Percentiles rank a stretch among this genome's conserved stretches.
These are phyloP conservation scores for Clitarchus hookeri DNA, from an alignment of 2,888 invertebrate species.

Conservation along the genomic window DNA sequence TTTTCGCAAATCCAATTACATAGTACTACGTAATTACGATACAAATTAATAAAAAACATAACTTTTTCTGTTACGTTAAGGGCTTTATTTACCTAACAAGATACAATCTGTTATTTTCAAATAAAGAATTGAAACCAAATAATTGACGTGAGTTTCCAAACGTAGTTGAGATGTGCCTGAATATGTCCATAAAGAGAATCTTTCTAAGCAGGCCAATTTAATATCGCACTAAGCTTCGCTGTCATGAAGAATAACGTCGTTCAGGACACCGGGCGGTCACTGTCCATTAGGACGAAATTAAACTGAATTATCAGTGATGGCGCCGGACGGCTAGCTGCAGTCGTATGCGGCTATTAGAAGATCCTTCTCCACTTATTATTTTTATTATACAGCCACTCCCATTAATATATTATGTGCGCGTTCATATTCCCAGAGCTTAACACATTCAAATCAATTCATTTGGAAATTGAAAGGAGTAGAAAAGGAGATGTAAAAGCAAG, in stretches of 20 bases:
- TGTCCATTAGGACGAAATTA: conserved; percentile 3
- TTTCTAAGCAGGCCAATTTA: not conserved
- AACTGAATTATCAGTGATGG: not conserved
- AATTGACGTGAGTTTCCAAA: not conserved
- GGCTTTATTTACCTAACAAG: too few species aligned
- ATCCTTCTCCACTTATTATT: not conserved
- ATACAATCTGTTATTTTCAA: too few species aligned
- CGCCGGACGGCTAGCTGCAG: not conserved
- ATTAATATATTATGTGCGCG: not conserved
- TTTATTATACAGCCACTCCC: not conserved
- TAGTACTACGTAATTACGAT: too few species aligned
- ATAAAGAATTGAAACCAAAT: too few species aligned
- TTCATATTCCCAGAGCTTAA: not conserved
- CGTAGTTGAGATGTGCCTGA: not conserved
- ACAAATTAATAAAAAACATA: not conserved
- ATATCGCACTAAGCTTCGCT: not conserved
- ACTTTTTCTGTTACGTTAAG: not conserved
- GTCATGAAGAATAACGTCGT: not conserved
- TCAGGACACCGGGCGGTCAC: not conserved
- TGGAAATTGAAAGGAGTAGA: not conserved
- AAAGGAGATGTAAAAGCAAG: too few species aligned
- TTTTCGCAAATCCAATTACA: too few species aligned
- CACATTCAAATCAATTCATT: conserved; percentile 7
- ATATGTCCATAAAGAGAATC: not conserved
- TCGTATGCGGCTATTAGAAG: not conserved